Evolutionary conservation across 1,140 invertebrate genomes (phyloP).

Genomic region (Ceratosolen solmsi): DNA sequence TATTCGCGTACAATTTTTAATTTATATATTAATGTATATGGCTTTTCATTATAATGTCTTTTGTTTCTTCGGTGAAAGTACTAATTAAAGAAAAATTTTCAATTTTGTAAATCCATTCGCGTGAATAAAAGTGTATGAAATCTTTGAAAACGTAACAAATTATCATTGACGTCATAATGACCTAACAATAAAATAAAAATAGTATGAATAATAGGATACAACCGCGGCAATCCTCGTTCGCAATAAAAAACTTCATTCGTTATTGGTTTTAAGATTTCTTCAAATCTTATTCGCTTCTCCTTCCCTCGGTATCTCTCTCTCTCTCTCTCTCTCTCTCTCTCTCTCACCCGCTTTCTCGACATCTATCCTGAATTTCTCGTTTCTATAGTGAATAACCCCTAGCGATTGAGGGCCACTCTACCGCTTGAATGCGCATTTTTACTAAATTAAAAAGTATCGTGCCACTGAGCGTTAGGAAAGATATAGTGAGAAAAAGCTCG

Average conservation of each 20-base stretch:
- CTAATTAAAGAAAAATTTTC: too few species aligned
- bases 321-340: not conserved
- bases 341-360: not conserved
- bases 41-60: too few species aligned
- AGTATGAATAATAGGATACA: not conserved
- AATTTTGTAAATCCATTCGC: too few species aligned
- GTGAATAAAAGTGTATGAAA: not conserved
- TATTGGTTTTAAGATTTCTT: constrained; percentile 9
- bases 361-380: not conserved
- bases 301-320: not conserved
- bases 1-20: too few species aligned
- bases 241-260: constrained; percentile 25
- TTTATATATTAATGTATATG: too few species aligned
- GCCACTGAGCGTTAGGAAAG: constrained; percentile 66
- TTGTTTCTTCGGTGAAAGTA: too few species aligned
- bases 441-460: constrained; percentile 74
- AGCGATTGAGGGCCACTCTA: constrained; percentile 50
- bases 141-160: not conserved
- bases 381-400: not conserved
- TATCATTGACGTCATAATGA: not conserved
- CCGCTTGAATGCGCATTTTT: constrained; percentile 72
- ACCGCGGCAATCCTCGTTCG: too few species aligned
- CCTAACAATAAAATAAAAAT: not conserved
- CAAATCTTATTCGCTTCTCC: not conserved
- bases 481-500: constrained; percentile 50